A percentile compares a stretch with the other conserved stretches of the same genome.
Evolutionary conservation across 2,797 vertebrate genomes (phyloP).

Genomic region (Fundulus diaphanus): DNA sequence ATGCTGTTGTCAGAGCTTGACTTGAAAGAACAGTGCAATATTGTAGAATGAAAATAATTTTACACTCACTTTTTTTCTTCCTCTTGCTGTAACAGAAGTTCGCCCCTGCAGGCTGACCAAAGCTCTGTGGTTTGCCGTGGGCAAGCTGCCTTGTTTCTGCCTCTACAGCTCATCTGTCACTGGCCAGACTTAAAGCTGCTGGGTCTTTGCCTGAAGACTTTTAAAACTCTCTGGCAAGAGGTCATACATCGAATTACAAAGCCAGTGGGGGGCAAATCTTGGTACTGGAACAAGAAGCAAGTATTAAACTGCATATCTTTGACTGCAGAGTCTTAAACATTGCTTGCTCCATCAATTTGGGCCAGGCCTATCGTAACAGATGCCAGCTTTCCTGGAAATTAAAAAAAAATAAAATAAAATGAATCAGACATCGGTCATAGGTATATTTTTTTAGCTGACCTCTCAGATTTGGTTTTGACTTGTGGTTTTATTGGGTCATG

Average conservation of each 20-base stretch:
- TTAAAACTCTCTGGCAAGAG: conserved; percentile 81
- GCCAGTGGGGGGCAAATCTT: conserved; percentile 73
- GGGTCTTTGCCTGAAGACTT: conserved; percentile 81
- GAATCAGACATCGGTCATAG: conserved; percentile 51
- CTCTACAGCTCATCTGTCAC: conserved; percentile 79
- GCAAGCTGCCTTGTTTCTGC: conserved; percentile 78
- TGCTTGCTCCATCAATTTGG: conserved; percentile 52
- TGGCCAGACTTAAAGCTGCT: conserved; percentile 79
- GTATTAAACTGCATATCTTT: conserved; percentile 76
- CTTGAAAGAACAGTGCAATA: conserved; percentile 55
- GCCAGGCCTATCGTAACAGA: conserved; percentile 45
- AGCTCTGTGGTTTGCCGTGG: conserved; percentile 76
- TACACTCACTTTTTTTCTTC: conserved; percentile 42
- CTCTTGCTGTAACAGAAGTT: conserved; percentile 61
- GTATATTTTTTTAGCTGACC: conserved; percentile 31
- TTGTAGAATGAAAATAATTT: conserved; percentile 51
- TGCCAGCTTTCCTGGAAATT: conserved; percentile 35
- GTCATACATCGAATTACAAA: conserved; percentile 82
- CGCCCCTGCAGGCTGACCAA: conserved; percentile 76
- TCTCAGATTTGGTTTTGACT: conserved; percentile 40
- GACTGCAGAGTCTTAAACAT: conserved; percentile 61
- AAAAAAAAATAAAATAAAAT: neutral
- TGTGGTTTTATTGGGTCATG: conserved; percentile 2
- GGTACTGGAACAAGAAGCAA: conserved; percentile 68
- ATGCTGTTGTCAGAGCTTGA: conserved; percentile 46